Evolutionary conservation across 1,140 invertebrate genomes (phyloP).

Genomic region (Meloidogyne floridensis): DNA sequence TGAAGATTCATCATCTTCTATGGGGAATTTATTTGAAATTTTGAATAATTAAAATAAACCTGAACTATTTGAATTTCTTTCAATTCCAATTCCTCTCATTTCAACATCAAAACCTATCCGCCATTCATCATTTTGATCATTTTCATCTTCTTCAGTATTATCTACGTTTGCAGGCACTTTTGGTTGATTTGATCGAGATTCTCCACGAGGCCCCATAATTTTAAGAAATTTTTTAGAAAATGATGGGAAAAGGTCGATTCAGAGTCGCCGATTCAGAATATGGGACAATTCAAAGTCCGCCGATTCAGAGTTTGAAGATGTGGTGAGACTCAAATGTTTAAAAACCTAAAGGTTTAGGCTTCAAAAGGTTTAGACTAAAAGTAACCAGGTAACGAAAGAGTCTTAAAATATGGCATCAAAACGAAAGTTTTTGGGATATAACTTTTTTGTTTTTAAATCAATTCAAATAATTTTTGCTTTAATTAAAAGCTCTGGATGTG

Average conservation of each 20-base stretch:
- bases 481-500: too few relatives aligned
- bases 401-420: too few relatives aligned
- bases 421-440: too few relatives aligned
- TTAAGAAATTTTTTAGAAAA: neutral
- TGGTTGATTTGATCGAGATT: neutral
- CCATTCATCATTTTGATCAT: neutral
- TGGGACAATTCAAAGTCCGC: too few relatives aligned
- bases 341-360: too few relatives aligned
- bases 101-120: conserved; percentile 22
- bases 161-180: neutral
- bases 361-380: too few relatives aligned
- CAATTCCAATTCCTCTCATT: conserved; percentile 1
- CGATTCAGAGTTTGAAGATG: too few relatives aligned
- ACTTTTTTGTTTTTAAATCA: too few relatives aligned
- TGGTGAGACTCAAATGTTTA: too few relatives aligned
- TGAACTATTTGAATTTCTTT: neutral
- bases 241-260: neutral
- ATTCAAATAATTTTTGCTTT: too few relatives aligned
- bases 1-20: neutral
- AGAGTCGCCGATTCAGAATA: too few relatives aligned
- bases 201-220: neutral
- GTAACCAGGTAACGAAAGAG: too few relatives aligned
- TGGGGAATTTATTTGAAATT: neutral
- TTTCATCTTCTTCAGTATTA: neutral
- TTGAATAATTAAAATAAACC: neutral